Conservation (phyloP, 1,140 invertebrate genomes). For the Dendroctonus valens region DNA sequence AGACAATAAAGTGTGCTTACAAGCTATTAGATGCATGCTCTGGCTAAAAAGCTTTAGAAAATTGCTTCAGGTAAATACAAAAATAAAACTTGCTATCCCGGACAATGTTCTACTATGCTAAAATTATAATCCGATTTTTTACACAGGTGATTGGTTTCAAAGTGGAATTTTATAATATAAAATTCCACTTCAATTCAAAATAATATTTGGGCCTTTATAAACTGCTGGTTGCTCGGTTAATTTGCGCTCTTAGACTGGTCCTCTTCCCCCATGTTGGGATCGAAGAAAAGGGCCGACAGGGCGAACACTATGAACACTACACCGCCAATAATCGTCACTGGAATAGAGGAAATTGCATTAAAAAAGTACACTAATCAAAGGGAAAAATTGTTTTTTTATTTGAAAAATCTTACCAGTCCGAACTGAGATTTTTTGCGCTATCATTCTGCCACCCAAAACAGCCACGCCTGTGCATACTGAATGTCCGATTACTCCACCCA, state of each 20-base stretch:
- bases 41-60: no score
- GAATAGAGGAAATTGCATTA: conserved; percentile 50
- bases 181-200: conserved; percentile 4
- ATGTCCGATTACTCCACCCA: conserved; percentile 92
- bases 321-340: conserved; percentile 91
- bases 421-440: conserved; percentile 95
- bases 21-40: no score
- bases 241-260: conserved; percentile 1
- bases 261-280: conserved; percentile 39
- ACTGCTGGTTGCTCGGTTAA: not conserved
- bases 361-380: not conserved
- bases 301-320: conserved; percentile 92
- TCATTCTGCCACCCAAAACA: conserved; percentile 92
- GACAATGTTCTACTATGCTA: no score
- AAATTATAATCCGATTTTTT: no score
- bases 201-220: conserved; percentile 3
- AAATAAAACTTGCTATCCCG: no score
- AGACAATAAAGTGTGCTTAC: no score
- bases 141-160: not conserved
- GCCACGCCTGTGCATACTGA: conserved; percentile 93
- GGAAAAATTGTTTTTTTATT: not conserved
- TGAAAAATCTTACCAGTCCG: conserved; percentile 66
- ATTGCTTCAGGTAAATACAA: no score
- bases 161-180: not conserved
- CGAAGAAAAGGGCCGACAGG: conserved; percentile 80